phyloP scores from a whole-genome alignment of 1,140 invertebrate genomes.

The Solen grandis region DNA sequence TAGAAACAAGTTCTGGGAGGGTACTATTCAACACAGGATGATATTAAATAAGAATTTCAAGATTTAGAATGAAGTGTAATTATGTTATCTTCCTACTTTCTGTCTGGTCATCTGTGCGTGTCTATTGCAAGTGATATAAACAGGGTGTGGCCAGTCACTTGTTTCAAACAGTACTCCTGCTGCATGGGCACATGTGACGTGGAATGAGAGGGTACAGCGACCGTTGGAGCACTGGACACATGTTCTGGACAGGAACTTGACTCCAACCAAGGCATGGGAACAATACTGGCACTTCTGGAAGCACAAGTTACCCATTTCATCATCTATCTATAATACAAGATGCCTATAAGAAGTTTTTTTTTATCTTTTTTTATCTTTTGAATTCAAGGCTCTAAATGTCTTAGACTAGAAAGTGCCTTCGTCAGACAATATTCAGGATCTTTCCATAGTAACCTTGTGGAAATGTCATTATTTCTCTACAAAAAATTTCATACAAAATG shows the following conservation, averaged over 20 bases:
- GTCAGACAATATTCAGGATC: no score
- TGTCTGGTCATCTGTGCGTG: slow-evolving; percentile 62
- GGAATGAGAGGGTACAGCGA: slow-evolving; percentile 81
- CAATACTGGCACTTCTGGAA: slow-evolving; percentile 77
- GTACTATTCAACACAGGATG: no score
- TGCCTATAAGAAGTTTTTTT: neutral
- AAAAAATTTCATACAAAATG: no score
- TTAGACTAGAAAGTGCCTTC: no score
- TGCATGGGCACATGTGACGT: slow-evolving; percentile 82
- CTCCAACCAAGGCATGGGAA: slow-evolving; percentile 23
- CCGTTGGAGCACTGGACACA: slow-evolving; percentile 82
- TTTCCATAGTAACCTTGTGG: no score
- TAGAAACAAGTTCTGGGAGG: no score
- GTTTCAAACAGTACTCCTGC: slow-evolving; percentile 81
- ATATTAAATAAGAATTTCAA: no score
- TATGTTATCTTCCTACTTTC: no score
- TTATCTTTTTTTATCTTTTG: no score
- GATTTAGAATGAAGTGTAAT: no score
- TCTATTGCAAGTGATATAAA: slow-evolving; percentile 82
- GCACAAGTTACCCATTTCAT: neutral
- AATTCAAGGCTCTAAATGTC: neutral
- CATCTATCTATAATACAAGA: neutral
- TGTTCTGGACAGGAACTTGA: slow-evolving; percentile 10
- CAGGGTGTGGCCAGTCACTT: slow-evolving; percentile 80
- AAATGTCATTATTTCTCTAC: no score